These are phyloP conservation scores for Rhaphigaster nebulosa DNA, from an alignment of 2,888 invertebrate species.

Conservation along the genomic window DNA sequence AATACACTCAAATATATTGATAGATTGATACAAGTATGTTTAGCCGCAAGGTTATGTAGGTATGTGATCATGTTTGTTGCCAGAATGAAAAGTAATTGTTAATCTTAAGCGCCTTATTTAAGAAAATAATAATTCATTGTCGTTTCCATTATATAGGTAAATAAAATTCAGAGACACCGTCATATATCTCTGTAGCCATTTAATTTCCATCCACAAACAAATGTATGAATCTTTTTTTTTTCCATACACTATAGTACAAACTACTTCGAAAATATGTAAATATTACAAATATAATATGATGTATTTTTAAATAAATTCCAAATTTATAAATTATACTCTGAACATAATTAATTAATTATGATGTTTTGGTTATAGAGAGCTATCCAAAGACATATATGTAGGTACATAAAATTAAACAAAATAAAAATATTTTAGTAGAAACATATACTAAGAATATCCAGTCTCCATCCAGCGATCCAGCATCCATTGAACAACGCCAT, in stretches of 20 bases:
- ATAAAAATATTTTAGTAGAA: too few relatives aligned
- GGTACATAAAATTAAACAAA: too few relatives aligned
- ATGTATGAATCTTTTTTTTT: too few relatives aligned
- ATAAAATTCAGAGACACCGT: neutral
- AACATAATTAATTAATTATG: too few relatives aligned
- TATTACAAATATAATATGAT: too few relatives aligned
- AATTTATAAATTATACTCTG: too few relatives aligned
- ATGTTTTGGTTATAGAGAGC: too few relatives aligned
- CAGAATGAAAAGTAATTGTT: neutral
- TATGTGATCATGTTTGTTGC: neutral
- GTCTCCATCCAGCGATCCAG: neutral
- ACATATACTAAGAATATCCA: too few relatives aligned
- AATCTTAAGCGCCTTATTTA: neutral
- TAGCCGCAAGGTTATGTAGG: neutral
- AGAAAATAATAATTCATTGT: neutral
- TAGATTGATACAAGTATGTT: neutral
- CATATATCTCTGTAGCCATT: neutral
- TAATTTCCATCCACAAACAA: slow-evolving; percentile 29
- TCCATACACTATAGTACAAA: too few relatives aligned
- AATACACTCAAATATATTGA: neutral
- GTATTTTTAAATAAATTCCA: too few relatives aligned
- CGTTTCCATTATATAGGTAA: neutral
- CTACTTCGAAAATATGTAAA: too few relatives aligned
- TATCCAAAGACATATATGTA: too few relatives aligned
- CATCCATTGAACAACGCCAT: slow-evolving; percentile 13